Conservation (phyloP, 2,888 invertebrate genomes). For the Galerucella calmariensis region DNA sequence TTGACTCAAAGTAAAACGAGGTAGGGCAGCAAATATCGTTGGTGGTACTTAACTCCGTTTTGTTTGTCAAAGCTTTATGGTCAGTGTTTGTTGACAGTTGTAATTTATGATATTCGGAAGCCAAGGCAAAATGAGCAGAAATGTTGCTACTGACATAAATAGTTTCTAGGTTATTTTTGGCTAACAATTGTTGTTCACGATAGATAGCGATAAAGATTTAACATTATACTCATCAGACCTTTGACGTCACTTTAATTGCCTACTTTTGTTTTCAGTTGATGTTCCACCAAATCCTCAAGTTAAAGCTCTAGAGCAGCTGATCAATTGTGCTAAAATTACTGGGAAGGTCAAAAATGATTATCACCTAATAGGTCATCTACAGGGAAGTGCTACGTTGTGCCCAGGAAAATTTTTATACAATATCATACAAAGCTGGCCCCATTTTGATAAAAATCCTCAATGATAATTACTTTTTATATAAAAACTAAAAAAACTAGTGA, state of each 20-base stretch:
- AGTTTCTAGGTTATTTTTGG: no score
- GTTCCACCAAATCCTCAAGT: slow-evolving; percentile 33
- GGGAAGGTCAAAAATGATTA: slow-evolving; percentile 31
- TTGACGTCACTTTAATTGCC: neutral
- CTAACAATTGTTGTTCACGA: no score
- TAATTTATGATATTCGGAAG: no score
- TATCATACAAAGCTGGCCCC: slow-evolving; percentile 29
- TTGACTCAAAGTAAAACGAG: no score
- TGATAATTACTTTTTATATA: neutral
- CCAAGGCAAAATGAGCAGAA: no score
- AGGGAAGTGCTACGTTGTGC: slow-evolving; percentile 40
- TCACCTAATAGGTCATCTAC: slow-evolving; percentile 43
- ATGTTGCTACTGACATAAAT: no score
- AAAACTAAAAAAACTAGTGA: neutral
- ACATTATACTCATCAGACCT: no score
- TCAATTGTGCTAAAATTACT: slow-evolving; percentile 32
- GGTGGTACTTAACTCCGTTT: no score
- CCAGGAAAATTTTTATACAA: slow-evolving; percentile 40
- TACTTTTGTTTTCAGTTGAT: slow-evolving; percentile 29
- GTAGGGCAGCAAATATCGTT: no score
- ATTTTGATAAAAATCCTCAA: slow-evolving; percentile 37
- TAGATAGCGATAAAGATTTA: no score
- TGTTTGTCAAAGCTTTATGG: no score
- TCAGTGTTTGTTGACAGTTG: no score
- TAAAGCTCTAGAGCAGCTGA: slow-evolving; percentile 36